These are phyloP conservation scores for Piscicola geometra DNA, from an alignment of 2,888 invertebrate genomes.

Conservation along the genomic window DNA sequence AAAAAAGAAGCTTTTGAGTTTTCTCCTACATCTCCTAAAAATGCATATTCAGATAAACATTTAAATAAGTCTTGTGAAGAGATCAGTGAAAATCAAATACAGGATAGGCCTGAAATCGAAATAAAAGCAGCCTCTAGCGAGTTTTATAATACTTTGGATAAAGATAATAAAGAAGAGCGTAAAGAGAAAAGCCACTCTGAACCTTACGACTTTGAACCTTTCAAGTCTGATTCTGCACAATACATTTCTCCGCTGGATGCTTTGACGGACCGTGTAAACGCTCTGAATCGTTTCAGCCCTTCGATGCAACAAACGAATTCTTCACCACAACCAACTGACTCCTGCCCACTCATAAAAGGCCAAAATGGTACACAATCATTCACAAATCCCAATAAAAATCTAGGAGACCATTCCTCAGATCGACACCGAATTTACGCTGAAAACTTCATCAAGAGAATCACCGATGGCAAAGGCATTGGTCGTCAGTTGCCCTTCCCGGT, in stretches of 20 bases:
- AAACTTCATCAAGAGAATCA: neutral
- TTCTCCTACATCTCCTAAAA: neutral
- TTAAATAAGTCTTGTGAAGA: neutral
- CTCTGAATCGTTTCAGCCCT: neutral
- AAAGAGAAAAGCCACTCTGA: too few species aligned
- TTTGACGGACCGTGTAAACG: slow-evolving; percentile 20
- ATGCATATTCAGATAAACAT: too few species aligned
- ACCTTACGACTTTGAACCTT: neutral
- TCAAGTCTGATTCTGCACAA: neutral
- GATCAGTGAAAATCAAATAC: neutral
- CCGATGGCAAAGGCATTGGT: neutral
- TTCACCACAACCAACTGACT: neutral
- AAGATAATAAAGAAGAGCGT: too few species aligned
- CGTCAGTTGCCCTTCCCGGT: neutral
- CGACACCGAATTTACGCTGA: neutral
- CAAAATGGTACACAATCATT: neutral
- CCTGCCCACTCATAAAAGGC: neutral
- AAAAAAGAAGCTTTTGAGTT: neutral
- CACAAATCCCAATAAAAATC: neutral
- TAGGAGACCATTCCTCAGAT: neutral
- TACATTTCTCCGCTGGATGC: slow-evolving; percentile 27
- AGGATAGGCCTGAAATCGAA: neutral
- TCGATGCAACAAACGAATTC: too few species aligned
- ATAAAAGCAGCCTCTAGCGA: neutral
- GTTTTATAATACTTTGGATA: neutral